A percentile compares a stretch with the other conserved stretches of the same genome.
phyloP scores from a whole-genome alignment of 2,797 vertebrate species.

The Sebastes melanostomus region DNA sequence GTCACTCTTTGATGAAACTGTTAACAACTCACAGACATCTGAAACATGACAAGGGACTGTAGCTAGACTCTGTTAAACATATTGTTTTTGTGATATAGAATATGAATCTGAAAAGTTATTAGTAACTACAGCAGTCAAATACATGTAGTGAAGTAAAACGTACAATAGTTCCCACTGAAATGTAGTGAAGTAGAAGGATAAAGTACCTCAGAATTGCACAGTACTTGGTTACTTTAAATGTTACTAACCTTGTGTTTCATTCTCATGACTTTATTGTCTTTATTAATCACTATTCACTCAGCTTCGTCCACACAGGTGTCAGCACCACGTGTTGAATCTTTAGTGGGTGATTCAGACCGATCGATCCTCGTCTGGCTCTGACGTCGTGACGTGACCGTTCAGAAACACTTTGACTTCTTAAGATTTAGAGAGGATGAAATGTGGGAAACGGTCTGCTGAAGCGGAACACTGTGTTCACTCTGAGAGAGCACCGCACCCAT shows the following conservation, averaged over 20 bases:
- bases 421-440: background rate
- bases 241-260: no score
- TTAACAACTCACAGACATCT: background rate
- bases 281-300: background rate
- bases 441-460: background rate
- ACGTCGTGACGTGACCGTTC: conserved; percentile 56
- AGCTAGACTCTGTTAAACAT: no score
- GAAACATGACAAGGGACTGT: background rate
- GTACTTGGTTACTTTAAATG: no score
- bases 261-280: background rate
- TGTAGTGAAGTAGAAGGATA: background rate
- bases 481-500: conserved; percentile 71
- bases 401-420: conserved; percentile 31
- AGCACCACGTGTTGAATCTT: conserved; percentile 45
- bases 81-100: no score
- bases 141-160: background rate
- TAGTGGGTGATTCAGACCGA: conserved; percentile 64
- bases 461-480: background rate
- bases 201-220: no score
- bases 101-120: background rate
- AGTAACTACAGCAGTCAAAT: background rate
- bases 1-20: background rate
- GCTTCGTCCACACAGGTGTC: background rate
- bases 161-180: background rate
- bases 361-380: conserved; percentile 40